These are phyloP conservation scores for Cuculus canorus DNA, from an alignment of 2,797 vertebrate genomes.

Conservation along the genomic window DNA sequence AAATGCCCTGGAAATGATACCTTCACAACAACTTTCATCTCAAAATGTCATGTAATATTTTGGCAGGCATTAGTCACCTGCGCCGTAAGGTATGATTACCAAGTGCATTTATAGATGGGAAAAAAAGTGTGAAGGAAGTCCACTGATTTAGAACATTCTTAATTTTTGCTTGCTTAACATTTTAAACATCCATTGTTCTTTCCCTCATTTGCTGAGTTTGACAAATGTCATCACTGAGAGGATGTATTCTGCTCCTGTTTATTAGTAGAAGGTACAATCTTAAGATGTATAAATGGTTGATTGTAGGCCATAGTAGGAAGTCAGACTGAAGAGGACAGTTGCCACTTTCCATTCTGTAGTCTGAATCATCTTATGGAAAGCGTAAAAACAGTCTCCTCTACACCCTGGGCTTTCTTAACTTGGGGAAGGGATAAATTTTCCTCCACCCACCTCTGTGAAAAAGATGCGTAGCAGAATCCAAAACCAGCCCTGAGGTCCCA, in stretches of 20 bases:
- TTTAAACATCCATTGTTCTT: not conserved
- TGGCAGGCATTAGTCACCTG: conserved; percentile 36
- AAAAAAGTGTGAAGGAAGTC: not conserved
- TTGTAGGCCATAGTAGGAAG: fast-evolving
- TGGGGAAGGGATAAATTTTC: fast-evolving
- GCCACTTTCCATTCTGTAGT: not conserved
- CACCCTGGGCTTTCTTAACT: not conserved
- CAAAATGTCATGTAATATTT: conserved; percentile 10
- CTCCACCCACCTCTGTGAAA: not conserved
- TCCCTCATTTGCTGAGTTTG: not conserved
- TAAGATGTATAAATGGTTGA: not conserved
- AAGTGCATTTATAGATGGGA: not conserved
- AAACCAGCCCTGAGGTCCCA: not conserved
- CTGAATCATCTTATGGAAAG: not conserved
- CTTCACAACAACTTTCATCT: conserved; percentile 31
- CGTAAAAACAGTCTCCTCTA: not conserved
- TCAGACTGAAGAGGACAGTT: not conserved
- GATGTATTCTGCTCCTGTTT: not conserved
- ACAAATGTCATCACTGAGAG: not conserved
- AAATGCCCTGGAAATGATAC: not conserved
- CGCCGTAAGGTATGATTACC: conserved; percentile 11
- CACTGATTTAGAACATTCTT: not conserved
- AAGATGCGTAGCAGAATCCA: not conserved
- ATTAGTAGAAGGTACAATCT: not conserved
- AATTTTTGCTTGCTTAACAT: not conserved